Evolutionary conservation across 2,797 vertebrate species (phyloP).

Genomic region (Mareca strepera): DNA sequence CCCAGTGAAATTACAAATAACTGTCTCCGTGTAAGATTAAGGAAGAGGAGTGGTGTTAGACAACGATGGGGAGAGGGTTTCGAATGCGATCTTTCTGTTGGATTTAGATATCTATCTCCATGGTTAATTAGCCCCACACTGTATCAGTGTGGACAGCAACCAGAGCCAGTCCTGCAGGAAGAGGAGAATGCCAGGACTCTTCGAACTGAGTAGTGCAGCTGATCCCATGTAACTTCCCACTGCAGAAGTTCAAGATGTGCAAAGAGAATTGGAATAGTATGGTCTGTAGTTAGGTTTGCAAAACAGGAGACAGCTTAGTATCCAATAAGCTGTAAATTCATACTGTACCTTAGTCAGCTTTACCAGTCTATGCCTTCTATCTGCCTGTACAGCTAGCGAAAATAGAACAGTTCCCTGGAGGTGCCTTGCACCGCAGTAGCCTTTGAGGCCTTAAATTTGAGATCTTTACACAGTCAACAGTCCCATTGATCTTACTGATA

Average conservation of each 20-base stretch:
- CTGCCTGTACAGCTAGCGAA: background rate
- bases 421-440: background rate
- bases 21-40: background rate
- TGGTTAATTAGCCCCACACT: background rate
- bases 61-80: background rate
- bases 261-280: background rate
- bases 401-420: background rate
- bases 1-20: background rate
- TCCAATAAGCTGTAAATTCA: background rate
- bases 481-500: constrained; percentile 24
- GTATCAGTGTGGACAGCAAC: background rate
- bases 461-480: background rate
- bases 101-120: background rate
- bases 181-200: background rate
- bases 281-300: background rate
- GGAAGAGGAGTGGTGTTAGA: background rate
- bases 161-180: background rate
- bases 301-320: background rate
- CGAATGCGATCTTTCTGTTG: background rate
- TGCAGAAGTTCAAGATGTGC: background rate
- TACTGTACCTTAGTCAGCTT: background rate
- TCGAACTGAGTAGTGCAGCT: background rate
- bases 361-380: background rate
- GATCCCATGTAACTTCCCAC: background rate
- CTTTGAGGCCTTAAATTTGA: background rate